Percentiles rank a stretch among this genome's conserved stretches.
Evolutionary conservation across 2,113 vertebrate species (phyloP).

Genomic region (Tretioscincus oriximinensis): DNA sequence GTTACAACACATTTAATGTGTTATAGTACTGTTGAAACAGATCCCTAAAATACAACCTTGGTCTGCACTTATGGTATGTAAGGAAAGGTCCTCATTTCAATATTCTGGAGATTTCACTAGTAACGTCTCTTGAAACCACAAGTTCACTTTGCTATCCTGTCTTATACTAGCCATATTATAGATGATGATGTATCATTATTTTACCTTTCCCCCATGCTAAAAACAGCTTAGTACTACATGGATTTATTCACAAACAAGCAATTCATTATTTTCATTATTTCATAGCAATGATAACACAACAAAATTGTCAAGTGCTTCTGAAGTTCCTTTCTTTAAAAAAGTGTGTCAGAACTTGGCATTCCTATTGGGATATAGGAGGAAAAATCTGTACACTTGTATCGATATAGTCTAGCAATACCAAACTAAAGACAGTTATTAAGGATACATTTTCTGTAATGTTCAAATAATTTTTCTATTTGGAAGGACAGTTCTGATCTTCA

Average conservation of each 20-base stretch:
- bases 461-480: not conserved
- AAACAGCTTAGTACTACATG: conserved; percentile 51
- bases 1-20: too few relatives aligned
- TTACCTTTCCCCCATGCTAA: conserved; percentile 47
- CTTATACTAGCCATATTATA: conserved; percentile 50
- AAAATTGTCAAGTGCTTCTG: not conserved
- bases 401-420: not conserved
- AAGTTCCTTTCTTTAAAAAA: not conserved
- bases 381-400: not conserved
- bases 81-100: conserved; percentile 66
- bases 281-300: conserved; percentile 1
- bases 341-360: not conserved
- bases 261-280: conserved; percentile 37
- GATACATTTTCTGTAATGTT: not conserved
- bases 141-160: conserved; percentile 65
- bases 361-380: not conserved
- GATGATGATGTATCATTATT: conserved; percentile 41
- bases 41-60: conserved; percentile 49
- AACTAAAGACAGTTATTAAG: not conserved
- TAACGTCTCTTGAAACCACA: conserved; percentile 61
- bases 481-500: not conserved
- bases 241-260: conserved; percentile 38
- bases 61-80: conserved; percentile 55
- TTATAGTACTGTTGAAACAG: conserved; percentile 10
- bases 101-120: conserved; percentile 49